These are phyloP conservation scores for Nothobranchius furzeri DNA, from an alignment of 2,113 vertebrate species.

Conservation along the genomic window DNA sequence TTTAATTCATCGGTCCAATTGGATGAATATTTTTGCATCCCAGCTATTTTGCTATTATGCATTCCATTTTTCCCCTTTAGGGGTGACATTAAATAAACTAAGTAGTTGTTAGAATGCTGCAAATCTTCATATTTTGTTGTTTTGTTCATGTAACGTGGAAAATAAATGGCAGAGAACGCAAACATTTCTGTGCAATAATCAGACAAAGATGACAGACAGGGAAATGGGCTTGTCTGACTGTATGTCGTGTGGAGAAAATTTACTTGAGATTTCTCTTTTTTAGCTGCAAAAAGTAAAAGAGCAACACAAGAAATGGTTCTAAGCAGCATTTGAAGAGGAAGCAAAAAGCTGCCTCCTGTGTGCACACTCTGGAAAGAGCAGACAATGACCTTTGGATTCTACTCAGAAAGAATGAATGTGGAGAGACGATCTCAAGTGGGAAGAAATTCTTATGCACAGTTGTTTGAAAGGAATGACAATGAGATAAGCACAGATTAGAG, in stretches of 20 bases:
- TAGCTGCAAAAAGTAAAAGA: background rate
- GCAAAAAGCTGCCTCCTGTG: background rate
- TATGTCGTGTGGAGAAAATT: background rate
- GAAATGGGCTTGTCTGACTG: background rate
- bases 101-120: no score
- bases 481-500: conserved; percentile 46
- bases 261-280: background rate
- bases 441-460: conserved; percentile 1
- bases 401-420: background rate
- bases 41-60: no score
- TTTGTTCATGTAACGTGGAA: background rate
- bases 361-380: conserved; percentile 12
- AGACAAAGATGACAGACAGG: background rate
- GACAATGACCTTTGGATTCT: conserved; percentile 37
- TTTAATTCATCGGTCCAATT: no score
- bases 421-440: conserved; percentile 28
- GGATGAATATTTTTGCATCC: no score
- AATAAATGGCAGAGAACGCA: background rate
- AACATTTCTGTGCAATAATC: background rate
- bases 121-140: no score
- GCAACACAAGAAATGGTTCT: background rate
- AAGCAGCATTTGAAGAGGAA: background rate
- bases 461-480: conserved; percentile 25
- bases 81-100: no score
- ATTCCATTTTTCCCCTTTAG: no score